Conservation (phyloP, 2,888 invertebrate species). For the Pteria penguin region DNA sequence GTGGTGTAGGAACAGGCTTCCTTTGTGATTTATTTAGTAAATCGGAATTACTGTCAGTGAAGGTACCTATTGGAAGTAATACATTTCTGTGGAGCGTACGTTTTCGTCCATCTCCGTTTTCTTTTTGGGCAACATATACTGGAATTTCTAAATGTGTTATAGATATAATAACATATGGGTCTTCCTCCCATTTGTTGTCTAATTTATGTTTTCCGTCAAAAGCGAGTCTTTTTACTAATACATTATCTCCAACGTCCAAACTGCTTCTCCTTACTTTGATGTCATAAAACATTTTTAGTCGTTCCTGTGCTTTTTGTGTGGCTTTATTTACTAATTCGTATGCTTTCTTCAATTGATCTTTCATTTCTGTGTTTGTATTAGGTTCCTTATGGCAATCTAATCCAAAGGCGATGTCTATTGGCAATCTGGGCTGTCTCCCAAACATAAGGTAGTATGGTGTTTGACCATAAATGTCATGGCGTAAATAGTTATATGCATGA, state of each 20-base stretch:
- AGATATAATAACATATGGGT: constrained; percentile 14
- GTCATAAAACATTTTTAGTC: constrained; percentile 32
- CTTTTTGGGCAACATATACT: constrained; percentile 16
- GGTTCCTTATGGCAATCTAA: background rate
- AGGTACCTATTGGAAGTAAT: background rate
- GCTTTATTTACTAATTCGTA: constrained; percentile 2
- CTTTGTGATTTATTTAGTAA: too few relatives aligned
- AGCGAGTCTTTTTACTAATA: constrained; percentile 23
- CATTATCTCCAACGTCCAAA: constrained; percentile 15
- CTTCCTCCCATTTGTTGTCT: constrained; percentile 21
- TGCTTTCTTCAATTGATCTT: background rate
- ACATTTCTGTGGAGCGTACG: constrained; percentile 14
- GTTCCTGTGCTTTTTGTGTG: background rate
- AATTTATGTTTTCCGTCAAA: constrained; percentile 30
- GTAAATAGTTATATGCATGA: constrained; percentile 11
- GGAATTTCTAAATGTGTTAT: constrained; percentile 28
- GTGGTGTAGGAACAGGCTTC: too few relatives aligned
- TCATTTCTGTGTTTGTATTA: constrained; percentile 12
- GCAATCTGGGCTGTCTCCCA: constrained; percentile 17
- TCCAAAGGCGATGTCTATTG: constrained; percentile 22
- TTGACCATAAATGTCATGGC: constrained; percentile 15
- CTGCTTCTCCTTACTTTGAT: constrained; percentile 3
- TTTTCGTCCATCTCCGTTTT: constrained; percentile 2
- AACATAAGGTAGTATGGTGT: constrained; percentile 22
- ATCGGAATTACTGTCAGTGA: too few relatives aligned